Conservation (phyloP, 53 echinoderm and acorn worm species). For the Henricia sp. region DNA sequence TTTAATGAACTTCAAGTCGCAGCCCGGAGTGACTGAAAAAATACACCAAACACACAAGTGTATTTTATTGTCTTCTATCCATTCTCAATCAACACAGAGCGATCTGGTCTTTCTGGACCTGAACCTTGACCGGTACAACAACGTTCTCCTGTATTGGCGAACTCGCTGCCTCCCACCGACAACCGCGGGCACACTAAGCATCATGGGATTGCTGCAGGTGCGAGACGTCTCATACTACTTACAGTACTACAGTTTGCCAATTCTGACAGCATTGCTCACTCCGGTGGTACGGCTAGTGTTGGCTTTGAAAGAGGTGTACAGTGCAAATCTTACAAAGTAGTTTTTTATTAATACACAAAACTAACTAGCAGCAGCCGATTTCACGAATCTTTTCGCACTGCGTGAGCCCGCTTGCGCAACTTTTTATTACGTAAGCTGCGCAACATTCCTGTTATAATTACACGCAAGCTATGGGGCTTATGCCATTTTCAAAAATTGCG, state of each 20-base stretch:
- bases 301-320: conserved; percentile 74
- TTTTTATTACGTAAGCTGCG: too few relatives aligned
- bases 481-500: too few relatives aligned
- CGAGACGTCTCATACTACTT: conserved; percentile 78
- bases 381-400: too few relatives aligned
- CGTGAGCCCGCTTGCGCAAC: too few relatives aligned
- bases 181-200: conserved; percentile 68
- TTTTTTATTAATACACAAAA: too few relatives aligned
- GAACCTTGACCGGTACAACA: conserved; percentile 68
- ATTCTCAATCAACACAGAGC: conserved; percentile 40
- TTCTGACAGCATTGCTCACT: conserved; percentile 78
- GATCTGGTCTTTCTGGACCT: conserved; percentile 72
- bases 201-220: conserved; percentile 76
- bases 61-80: not conserved
- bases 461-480: too few relatives aligned
- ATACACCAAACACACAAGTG: not conserved
- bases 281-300: conserved; percentile 74
- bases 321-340: conserved; percentile 13
- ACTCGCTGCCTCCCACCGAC: conserved; percentile 81
- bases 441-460: too few relatives aligned
- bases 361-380: too few relatives aligned
- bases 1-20: too few relatives aligned
- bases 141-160: conserved; percentile 72
- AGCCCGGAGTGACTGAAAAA: too few relatives aligned
- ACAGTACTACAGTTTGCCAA: conserved; percentile 81